Evolutionary conservation across 2,797 vertebrate species (phyloP), one percentile per base, ranked within the genome.

Genomic region (Coilia nasus): DNA sequence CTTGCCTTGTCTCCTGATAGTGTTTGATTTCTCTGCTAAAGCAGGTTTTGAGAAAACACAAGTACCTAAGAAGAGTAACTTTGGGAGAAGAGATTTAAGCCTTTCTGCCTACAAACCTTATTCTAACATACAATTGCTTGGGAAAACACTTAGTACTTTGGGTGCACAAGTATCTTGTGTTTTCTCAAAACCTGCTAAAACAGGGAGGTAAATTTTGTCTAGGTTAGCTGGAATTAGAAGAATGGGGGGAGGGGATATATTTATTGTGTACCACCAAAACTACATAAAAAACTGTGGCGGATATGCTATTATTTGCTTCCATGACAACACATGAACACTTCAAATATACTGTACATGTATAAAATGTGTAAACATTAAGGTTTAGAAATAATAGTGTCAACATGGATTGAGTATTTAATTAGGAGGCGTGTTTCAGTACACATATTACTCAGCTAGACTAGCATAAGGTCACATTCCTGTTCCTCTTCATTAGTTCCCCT

Each of bases 351-450:
- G 35, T 41, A 5, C 35, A 41, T 31, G 62, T 67, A 28, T 31
- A 31, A 35, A 71, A 71, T 71, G 64, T 31, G 64, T 71, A 15
- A 31, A 31, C 31, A 71, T 59, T 59, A 31, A 14, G 64, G 64
- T 71, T 12, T 14, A 5, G 14, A 25, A 14, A 15, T 11, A 71
- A 25, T 71, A 10, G 23, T 67, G 62, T 67, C 25, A 28, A 62
- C 3, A 6, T 78, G 71, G 1, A 19, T 25, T 10, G 71, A 78
- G 31, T 44, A 78, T 78, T 78, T 17, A 78, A 78, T 21, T 44
- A 19, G 35, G 17, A 78, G 71, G 71, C 14, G 71, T 78, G 71
- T 78, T 78, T 78, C 71, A 9, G 19, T 78, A 78, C 71, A 71
- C 64, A 35, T 17, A 6, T 75, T 17, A 75, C 35, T 75, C 31